Evolutionary conservation across 2,113 vertebrate genomes (phyloP), one percentile per base, ranked within the genome.

Genomic region (Excalfactoria chinensis): DNA sequence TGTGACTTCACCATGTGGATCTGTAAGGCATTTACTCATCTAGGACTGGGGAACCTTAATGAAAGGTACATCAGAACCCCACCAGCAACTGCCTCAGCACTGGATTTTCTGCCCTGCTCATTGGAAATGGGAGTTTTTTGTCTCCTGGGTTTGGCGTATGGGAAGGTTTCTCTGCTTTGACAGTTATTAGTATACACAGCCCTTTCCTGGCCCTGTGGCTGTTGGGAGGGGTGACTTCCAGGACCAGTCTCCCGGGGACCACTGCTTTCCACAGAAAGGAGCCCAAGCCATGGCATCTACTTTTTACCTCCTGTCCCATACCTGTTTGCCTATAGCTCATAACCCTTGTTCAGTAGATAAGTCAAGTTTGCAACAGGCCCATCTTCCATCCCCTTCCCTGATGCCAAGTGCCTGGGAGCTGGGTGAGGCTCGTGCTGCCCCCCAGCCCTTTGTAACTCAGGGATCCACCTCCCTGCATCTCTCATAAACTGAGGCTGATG

Each of bases 21-120:
- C 43, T 71, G 41, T 79, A 94, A 89, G 75, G 85, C 84, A 88
- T 88, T 94, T 96, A 88, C 89, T 93, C 87, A 82, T 87, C 13
- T 59, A 58, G 55, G 44, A 11, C 2, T 16, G 44, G 59, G 71
- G 19, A 46, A 43, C 26, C 67, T 8, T 46, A 9, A 21, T 19
- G 40, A 88, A 58, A 43, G 32, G 64, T 53, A 20, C 30, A 85
- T 82, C 35, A 74, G 59, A 85, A 76, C 68, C 43, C 48, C 60
- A 48, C 87, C 91, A 93, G 87, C 92, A 92, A 93, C 89, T 91
- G 91, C 85, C 89, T 89, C 93, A 40, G 19, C 43, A 46, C 28
- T 62, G 64, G 63, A 51, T 80, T 86, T 68, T 87, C 49, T 95
- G 86, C 46, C 84, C 89, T 91, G 60, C 51, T 91, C 71, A 2